phyloP scores from a whole-genome alignment of 1,140 invertebrate genomes.

The Alviniconcha marisindica region DNA sequence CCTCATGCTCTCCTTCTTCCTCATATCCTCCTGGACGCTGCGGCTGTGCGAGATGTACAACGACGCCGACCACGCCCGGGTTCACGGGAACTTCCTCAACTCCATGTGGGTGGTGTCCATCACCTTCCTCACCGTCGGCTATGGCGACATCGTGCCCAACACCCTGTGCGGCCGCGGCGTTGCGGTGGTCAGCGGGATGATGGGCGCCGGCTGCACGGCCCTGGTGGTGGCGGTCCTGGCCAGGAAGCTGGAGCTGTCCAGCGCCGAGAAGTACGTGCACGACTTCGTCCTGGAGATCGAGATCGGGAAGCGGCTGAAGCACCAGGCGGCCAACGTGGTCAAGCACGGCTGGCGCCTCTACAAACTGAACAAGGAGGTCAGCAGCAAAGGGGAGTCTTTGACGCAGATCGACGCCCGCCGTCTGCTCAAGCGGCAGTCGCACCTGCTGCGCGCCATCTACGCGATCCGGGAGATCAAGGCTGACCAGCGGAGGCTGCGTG shows the following conservation, averaged over 20 bases:
- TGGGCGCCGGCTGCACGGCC: constrained; percentile 74
- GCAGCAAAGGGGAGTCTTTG: no score
- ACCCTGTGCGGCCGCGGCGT: constrained; percentile 74
- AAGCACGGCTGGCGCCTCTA: constrained; percentile 73
- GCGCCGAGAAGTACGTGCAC: constrained; percentile 75
- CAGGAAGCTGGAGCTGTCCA: constrained; percentile 71
- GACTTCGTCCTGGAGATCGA: constrained; percentile 74
- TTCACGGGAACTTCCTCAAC: constrained; percentile 69
- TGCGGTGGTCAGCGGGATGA: constrained; percentile 73
- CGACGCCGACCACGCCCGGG: constrained; percentile 50
- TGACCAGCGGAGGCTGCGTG: constrained; percentile 66
- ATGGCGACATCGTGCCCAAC: constrained; percentile 75
- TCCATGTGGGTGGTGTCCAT: constrained; percentile 75
- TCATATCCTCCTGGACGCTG: constrained; percentile 72
- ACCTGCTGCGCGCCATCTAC: constrained; percentile 70
- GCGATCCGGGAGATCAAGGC: constrained; percentile 71
- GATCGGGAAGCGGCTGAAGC: constrained; percentile 69
- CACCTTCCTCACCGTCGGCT: constrained; percentile 74
- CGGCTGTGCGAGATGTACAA: constrained; percentile 70
- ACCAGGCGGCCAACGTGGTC: constrained; percentile 72
- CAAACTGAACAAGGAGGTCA: constrained; percentile 53
- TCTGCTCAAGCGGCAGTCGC: constrained; percentile 60
- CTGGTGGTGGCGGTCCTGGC: constrained; percentile 75
- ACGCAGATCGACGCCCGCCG: constrained; percentile 24
- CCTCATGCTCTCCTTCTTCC: constrained; percentile 68